These are phyloP conservation scores for Python bivittatus DNA, from an alignment of 2,113 vertebrate genomes.

Conservation along the genomic window DNA sequence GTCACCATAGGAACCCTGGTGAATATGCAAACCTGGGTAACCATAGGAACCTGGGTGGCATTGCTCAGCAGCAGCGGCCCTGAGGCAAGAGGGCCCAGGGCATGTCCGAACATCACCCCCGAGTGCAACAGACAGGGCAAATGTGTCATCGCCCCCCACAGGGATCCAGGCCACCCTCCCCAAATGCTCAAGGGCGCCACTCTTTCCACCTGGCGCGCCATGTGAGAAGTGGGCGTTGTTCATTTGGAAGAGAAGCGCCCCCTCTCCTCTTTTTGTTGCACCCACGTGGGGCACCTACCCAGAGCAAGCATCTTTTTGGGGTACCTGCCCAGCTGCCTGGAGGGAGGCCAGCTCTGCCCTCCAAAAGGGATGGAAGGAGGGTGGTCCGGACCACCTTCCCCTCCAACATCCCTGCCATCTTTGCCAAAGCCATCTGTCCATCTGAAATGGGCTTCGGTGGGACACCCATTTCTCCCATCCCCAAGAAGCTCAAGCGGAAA, in stretches of 20 bases:
- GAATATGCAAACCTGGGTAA: constrained; percentile 45
- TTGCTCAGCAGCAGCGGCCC: not conserved
- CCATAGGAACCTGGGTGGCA: constrained; percentile 23
- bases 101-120: not conserved
- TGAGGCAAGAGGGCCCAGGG: accelerated
- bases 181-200: not conserved
- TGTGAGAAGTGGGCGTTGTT: not conserved
- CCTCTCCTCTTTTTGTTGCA: no score
- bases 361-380: not conserved
- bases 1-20: constrained; percentile 61
- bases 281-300: not conserved
- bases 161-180: not conserved
- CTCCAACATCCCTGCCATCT: not conserved
- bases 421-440: not conserved
- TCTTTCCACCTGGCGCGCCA: no score
- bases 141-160: not conserved
- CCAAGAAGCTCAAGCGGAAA: not conserved
- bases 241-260: not conserved
- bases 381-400: not conserved
- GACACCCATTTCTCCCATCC: not conserved
- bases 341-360: not conserved
- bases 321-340: not conserved
- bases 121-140: not conserved
- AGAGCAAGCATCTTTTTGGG: not conserved
- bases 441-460: not conserved